Base-by-base conservation (phyloP, 2,888 invertebrate species). In the Pasiphila rectangulata region DNA sequence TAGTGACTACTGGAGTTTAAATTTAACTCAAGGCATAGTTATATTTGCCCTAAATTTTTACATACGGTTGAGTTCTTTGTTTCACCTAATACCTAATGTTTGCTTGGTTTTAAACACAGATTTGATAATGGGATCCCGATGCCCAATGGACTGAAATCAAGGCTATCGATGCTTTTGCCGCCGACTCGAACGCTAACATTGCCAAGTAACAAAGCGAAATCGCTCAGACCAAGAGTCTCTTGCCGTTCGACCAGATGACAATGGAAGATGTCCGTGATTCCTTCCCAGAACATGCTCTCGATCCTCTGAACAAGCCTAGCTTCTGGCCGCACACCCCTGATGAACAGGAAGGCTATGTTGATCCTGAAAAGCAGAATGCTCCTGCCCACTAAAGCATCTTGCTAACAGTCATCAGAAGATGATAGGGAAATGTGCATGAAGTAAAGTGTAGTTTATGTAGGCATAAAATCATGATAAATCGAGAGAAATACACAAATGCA, bases 211-310 rank as follows among this genome's bases (percentile, higher is more conserved):
- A 93, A 67, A 90, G 91, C 56, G 91, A 94, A 74, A 90, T 96
- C 16, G 86, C 83, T 0, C 90, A 91, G 51, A 87, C 95, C 62
- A 91, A 93, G 56, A 88, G 91, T 0, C 81, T 96, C 57, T 83
- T 98, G 66, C 95, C 96, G 27, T 94, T 92, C 56, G 92, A 92
- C 29, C 92, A 96, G 75, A 97, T 98, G 97, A 98, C 97, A 0
- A 90, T 95, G 93, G 97, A 98, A 83, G 97, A 98, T 75, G 94
- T 84, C 79, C 89, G 86, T 43, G 94, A 96, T 61, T 91, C 94
- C 51, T 94, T 93, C 88, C 97, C 97, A 1, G 93, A 97, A 0
- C 46, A 82, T 4, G 93, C 94, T 16, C 63, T 95, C 37, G 94
- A 95, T 79, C 90, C 94, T 0, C 72, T 94, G 64, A 94, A 94